Evolutionary conservation across 1,140 invertebrate species (phyloP), one percentile per base, ranked within the genome.

Genomic region (Listronotus bonariensis): DNA sequence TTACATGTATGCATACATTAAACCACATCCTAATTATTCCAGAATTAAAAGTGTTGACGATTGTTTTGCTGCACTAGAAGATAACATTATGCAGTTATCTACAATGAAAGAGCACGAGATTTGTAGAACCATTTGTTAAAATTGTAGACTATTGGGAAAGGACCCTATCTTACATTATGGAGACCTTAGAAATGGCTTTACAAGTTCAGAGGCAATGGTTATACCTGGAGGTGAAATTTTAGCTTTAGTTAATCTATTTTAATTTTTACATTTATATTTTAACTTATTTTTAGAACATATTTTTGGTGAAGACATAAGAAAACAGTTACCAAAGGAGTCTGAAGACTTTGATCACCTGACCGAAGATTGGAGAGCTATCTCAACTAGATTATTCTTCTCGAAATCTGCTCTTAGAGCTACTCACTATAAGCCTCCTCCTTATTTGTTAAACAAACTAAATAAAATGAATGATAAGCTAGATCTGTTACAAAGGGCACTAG

Each of bases 61-160:
- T n/a, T 84, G 92, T 42, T 88, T 87, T 73, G 84, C 88, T 79
- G 79, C 83, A 36, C 74, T 92, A 12, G 90, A 92, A 77, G 89
- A 92, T 56, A 85, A 92, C 75, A 85, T 88, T 79, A 84, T 89
- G 34, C 85, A 87, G 59, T 79, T 95, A 17, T 89, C 89, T 0
- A 86, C 88, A 3, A 93, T 94, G 89, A 94, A n/a, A 95, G 77
- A 86, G 90, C 3, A 93, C 91, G 0, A 85, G 90, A 72, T 94
- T 92, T 79, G 91, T 93, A 0, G 91, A 92, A 74, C 90, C 90
- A 3, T 94, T 94, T 78, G 85, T 87, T 36, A 83, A 86, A 73
- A 85, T 89, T 76, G 89, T 92, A 1, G 88, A 93, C 74, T 86
- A 88, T 77, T 93, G 92, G 91, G 92, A 94, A 79, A 86, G 88